Evolutionary conservation across 2,797 vertebrate species (phyloP).

Genomic region (Naso thynnoides): DNA sequence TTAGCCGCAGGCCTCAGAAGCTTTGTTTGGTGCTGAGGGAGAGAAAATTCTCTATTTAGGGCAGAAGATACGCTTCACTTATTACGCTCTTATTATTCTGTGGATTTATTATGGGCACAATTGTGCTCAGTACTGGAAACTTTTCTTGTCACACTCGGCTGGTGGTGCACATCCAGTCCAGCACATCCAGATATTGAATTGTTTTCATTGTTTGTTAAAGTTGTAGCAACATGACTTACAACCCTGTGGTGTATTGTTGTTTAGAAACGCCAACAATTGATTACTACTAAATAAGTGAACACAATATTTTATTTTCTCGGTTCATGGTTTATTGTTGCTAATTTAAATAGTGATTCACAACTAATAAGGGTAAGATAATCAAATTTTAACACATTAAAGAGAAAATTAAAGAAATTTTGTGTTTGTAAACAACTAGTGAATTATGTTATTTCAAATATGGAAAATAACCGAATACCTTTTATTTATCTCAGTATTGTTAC

Average conservation of each 20-base stretch:
- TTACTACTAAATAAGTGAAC: constrained; percentile 14
- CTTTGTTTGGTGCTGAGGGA: constrained; percentile 74
- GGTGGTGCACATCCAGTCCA: constrained; percentile 5
- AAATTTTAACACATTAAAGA: constrained; percentile 16
- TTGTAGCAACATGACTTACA: constrained; percentile 22
- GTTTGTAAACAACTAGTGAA: constrained; percentile 12
- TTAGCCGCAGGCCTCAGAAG: constrained; percentile 70
- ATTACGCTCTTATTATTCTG: constrained; percentile 62
- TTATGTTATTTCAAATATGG: constrained; percentile 1
- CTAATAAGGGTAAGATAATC: constrained; percentile 20
- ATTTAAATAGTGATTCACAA: neutral
- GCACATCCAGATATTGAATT: constrained; percentile 19
- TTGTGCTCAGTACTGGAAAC: constrained; percentile 44
- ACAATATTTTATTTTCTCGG: constrained; percentile 16
- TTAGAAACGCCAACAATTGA: constrained; percentile 27
- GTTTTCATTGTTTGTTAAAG: constrained; percentile 28
- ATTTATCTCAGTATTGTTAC: no score
- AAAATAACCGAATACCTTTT: no score
- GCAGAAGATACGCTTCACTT: constrained; percentile 76
- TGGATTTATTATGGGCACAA: constrained; percentile 53
- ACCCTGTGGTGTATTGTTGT: constrained; percentile 9
- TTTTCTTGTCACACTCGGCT: constrained; percentile 29
- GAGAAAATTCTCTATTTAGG: constrained; percentile 64
- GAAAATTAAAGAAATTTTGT: constrained; percentile 6
- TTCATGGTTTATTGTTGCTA: constrained; percentile 8